These are phyloP conservation scores for Radopholus similis DNA, from an alignment of 1,140 invertebrate genomes.

Conservation along the genomic window DNA sequence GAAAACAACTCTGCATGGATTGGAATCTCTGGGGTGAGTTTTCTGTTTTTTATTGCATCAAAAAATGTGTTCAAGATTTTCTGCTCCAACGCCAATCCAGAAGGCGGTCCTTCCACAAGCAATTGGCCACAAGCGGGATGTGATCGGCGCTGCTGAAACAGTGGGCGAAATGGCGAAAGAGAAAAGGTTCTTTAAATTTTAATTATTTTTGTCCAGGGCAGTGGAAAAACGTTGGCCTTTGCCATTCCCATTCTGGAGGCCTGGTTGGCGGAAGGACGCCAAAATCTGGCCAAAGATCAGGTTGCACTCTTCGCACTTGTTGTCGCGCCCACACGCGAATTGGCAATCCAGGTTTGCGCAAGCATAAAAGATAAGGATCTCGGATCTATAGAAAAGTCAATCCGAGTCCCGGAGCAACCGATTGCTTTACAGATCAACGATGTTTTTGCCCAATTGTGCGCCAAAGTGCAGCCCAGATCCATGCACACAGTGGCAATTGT, in stretches of 20 bases:
- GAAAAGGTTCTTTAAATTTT: neutral
- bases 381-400: too few relatives aligned
- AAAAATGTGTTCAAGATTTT: slow-evolving; percentile 67
- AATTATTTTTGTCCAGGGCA: slow-evolving; percentile 67
- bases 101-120: slow-evolving; percentile 75
- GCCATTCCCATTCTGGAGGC: slow-evolving; percentile 82
- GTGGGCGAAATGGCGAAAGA: slow-evolving; percentile 20
- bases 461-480: neutral
- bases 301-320: slow-evolving; percentile 69
- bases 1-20: slow-evolving; percentile 16
- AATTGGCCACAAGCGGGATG: slow-evolving; percentile 78
- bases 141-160: slow-evolving; percentile 91
- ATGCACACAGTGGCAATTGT: slow-evolving; percentile 26
- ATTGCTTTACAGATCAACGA: slow-evolving; percentile 68
- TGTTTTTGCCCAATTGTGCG: slow-evolving; percentile 22
- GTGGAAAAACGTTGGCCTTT: slow-evolving; percentile 94
- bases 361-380: neutral
- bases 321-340: slow-evolving; percentile 86
- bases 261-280: slow-evolving; percentile 66
- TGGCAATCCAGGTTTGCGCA: slow-evolving; percentile 78
- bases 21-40: slow-evolving; percentile 27
- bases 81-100: slow-evolving; percentile 77
- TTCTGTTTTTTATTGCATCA: slow-evolving; percentile 5
- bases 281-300: slow-evolving; percentile 11
- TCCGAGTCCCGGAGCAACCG: neutral